A percentile compares a stretch with the other conserved stretches of the same genome.
These are phyloP conservation scores for Colletes gigas DNA, from an alignment of 1,140 invertebrate genomes.

Conservation along the genomic window DNA sequence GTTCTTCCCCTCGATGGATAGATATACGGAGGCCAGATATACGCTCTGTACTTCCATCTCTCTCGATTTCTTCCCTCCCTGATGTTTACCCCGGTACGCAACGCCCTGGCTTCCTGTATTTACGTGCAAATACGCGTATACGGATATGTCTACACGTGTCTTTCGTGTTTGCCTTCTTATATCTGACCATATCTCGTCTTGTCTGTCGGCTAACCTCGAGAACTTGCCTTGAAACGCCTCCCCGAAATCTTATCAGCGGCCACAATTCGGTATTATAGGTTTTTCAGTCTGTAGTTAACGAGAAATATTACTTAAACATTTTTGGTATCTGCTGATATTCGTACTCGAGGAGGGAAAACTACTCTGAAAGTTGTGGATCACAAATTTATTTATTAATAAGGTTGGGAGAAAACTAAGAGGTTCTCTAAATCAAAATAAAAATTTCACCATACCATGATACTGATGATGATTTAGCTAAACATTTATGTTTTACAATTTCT, in stretches of 20 bases:
- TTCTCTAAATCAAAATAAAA: no score
- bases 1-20: constrained; percentile 64
- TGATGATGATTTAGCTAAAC: no score
- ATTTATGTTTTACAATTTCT: no score
- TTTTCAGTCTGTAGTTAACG: no score
- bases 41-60: constrained; percentile 38
- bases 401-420: no score
- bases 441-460: no score
- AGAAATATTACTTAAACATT: no score
- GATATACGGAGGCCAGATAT: constrained; percentile 44
- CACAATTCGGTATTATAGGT: neutral
- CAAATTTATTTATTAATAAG: no score
- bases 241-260: constrained; percentile 44
- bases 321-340: no score
- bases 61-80: constrained; percentile 43
- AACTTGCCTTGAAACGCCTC: constrained; percentile 38
- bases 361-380: no score
- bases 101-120: constrained; percentile 73
- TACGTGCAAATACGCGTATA: constrained; percentile 75
- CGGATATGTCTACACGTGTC: constrained; percentile 58
- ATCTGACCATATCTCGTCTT: constrained; percentile 66
- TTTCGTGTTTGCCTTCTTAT: constrained; percentile 76
- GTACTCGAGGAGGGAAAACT: no score
- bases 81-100: constrained; percentile 75
- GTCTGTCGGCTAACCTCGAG: constrained; percentile 55